These are phyloP conservation scores for Drosophila subobscura DNA, from an alignment of 1,140 invertebrate species.

Conservation along the genomic window DNA sequence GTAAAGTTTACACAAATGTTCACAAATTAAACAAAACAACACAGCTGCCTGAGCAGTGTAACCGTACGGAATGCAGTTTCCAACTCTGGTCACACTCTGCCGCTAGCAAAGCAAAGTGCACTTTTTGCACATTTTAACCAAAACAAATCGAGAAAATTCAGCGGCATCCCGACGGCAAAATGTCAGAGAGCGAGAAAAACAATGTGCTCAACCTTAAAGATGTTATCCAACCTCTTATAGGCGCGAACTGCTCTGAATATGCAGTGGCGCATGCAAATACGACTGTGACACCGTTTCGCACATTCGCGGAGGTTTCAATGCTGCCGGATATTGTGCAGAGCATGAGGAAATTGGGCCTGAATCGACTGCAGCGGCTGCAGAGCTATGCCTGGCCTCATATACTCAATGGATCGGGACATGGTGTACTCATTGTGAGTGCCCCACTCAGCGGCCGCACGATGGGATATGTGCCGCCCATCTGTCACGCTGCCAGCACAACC, in stretches of 20 bases:
- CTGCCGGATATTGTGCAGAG: constrained; percentile 25
- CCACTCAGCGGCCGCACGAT: constrained; percentile 56
- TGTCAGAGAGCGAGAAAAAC: no score
- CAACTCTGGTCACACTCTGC: no score
- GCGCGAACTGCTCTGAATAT: constrained; percentile 42
- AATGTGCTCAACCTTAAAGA: no score
- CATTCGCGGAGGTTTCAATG: constrained; percentile 29
- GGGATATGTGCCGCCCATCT: constrained; percentile 50
- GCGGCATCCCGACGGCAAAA: no score
- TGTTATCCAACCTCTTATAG: constrained; percentile 10
- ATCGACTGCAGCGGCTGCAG: constrained; percentile 44
- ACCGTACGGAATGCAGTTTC: no score
- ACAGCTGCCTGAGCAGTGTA: no score
- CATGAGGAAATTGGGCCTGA: constrained; percentile 39
- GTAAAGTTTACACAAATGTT: no score
- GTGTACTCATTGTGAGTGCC: constrained; percentile 49
- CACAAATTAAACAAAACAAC: no score
- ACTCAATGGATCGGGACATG: constrained; percentile 8
- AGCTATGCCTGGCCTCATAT: constrained; percentile 61
- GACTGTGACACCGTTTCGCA: constrained; percentile 15
- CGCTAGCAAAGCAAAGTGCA: no score
- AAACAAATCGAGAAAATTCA: no score
- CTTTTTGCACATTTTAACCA: no score
- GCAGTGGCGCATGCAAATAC: constrained; percentile 33
- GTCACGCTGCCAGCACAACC: no score